Base-by-base conservation (phyloP, 2,888 invertebrate genomes). In the Lochmaea crataegi region DNA sequence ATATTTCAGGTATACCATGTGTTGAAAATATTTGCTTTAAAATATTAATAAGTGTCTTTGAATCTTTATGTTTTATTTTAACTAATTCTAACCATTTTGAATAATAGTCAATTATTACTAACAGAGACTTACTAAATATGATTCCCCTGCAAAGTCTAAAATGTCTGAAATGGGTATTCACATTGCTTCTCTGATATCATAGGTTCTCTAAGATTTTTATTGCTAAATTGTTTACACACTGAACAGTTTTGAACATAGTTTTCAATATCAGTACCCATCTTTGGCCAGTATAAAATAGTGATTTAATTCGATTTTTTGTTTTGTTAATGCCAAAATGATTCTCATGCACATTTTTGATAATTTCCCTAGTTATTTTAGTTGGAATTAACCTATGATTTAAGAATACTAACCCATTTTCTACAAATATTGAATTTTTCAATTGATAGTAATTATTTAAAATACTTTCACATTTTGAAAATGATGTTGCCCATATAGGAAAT, bases 91-190 rank as follows among this genome's bases (percentile, higher is more conserved):
- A 51, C 77, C 76, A 78, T 32, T 77, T 76, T 18, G 78, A 77
- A 66, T 75, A 77, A 57, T 78, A 65, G 71, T 79, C 76, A 48
- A 76, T 67, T 14, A 75, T n/a, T n/a, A n/a, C n/a, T n/a, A n/a
- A n/a, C n/a, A n/a, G n/a, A n/a, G n/a, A n/a, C n/a, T 9, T 26
- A 77, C 74, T 56, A 79, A 60, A 63, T 76, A 79, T n/a, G 16
- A 16, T 22, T 65, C 41, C 5, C 38, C 63, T 53, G 60, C 72
- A 71, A 57, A 72, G 66, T 75, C 73, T 66, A 77, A 71, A 66
- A 77, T 75, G 66, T 78, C 73, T n/a, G 65, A 14, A 14, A 14
- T 53, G 48, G 56, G 74, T 57, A 77, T 48, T 77, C 78, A 76
- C 4, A 14, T 14, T 12, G 48, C 4, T 42, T 6, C 5, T 42